Evolutionary conservation across 2,797 vertebrate genomes (phyloP), one percentile per base, ranked within the genome.

Genomic region (Botia almorhae): DNA sequence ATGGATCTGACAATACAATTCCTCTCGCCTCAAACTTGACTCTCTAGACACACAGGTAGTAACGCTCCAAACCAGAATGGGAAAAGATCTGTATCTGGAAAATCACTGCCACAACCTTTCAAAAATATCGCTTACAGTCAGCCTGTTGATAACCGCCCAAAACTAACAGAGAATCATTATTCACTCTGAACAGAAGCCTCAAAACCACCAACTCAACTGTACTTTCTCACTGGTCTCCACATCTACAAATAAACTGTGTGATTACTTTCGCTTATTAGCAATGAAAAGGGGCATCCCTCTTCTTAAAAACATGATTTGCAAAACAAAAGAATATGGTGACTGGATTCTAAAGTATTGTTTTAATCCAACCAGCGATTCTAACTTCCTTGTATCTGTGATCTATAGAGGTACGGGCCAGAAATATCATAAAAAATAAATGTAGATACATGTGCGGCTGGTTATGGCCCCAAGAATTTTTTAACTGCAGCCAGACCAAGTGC

Each of bases 101-200:
- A 84, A 74, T 83, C 76, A 78, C 19, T 64, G 60, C 74, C 64
- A 17, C 76, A 17, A 26, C 29, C 69, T 53, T 78, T 68, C 67
- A 69, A 63, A 83, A 81, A 82, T 78, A 83, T 84, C 65, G 84
- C 85, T 87, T 87, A 88, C 82, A 86, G 85, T 80, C 80, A 74
- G 75, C 46, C 83, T 90, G 90, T 90, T 91, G 90, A 92, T 92
- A 91, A 90, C 89, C 88, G 86, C 89, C 91, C 92, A 93, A 92
- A 81, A 93, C 84, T 88, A 92, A 93, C 90, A 93, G 81, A 85
- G 89, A 88, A 83, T 65, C 82, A 86, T 88, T 86, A 92, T 92
- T 88, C 90, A 93, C 93, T 90, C 89, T 83, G 58, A 29, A 71
- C 85, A 82, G 87, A 87, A 72, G 85, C 64, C 78, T 78, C 87